Percentiles rank a stretch among this genome's conserved stretches.
Conservation (phyloP, 2,888 invertebrate species). For the Stenchaetothrips biformis region DNA sequence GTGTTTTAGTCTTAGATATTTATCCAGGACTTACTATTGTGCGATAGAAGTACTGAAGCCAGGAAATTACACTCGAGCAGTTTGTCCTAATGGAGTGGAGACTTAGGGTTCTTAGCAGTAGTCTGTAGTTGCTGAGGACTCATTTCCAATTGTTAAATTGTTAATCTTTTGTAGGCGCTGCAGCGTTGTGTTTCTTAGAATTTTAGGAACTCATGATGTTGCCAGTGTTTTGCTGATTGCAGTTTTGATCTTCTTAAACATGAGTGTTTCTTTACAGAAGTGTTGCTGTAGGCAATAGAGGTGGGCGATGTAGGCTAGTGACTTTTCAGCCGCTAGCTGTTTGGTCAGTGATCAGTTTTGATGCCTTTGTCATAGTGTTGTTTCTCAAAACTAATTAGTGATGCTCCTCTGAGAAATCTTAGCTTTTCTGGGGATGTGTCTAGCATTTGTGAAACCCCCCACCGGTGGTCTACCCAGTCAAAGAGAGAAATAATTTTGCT, state of each 20-base stretch:
- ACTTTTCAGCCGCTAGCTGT: slow-evolving; percentile 2
- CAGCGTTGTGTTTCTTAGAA: neutral
- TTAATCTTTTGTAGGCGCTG: neutral
- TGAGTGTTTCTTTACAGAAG: neutral
- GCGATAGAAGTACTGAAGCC: too few relatives aligned
- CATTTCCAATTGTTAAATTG: neutral
- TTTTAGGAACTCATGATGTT: neutral
- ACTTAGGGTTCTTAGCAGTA: neutral
- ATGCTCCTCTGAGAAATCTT: neutral
- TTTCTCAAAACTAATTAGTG: neutral
- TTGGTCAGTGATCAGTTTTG: neutral
- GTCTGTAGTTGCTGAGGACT: neutral
- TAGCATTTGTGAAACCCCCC: too few relatives aligned
- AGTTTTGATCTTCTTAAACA: neutral
- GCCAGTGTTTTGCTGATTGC: neutral
- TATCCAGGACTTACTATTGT: too few relatives aligned
- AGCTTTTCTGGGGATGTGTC: neutral
- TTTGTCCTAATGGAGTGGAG: too few relatives aligned
- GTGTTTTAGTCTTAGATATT: too few relatives aligned
- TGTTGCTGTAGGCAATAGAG: neutral
- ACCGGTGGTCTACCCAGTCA: too few relatives aligned
- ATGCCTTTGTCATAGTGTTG: neutral
- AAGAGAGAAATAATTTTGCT: too few relatives aligned
- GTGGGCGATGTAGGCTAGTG: neutral
- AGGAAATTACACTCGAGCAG: too few relatives aligned